These are phyloP conservation scores for Cariama cristata DNA, from an alignment of 2,113 vertebrate genomes.

Conservation along the genomic window DNA sequence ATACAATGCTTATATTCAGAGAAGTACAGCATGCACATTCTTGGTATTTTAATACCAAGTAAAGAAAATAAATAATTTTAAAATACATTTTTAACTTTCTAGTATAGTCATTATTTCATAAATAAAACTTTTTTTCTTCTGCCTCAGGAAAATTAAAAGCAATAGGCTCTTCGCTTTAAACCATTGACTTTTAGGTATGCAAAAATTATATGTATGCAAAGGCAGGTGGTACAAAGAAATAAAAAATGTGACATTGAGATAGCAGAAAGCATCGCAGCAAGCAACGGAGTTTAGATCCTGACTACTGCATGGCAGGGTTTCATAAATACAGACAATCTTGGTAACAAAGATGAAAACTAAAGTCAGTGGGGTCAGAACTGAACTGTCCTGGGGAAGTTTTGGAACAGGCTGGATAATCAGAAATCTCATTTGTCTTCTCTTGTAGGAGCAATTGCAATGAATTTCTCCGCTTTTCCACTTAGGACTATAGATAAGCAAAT, in stretches of 20 bases:
- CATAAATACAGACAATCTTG: neutral
- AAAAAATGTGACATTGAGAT: accelerated
- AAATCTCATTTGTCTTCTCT: neutral
- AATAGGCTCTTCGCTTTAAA: neutral
- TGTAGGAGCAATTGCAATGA: neutral
- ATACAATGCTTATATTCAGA: neutral
- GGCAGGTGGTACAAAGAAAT: neutral
- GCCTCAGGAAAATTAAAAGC: neutral
- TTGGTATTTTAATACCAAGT: neutral
- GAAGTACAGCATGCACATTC: neutral
- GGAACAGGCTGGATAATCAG: neutral
- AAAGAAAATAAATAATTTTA: neutral
- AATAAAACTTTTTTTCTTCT: neutral
- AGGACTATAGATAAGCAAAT: neutral
- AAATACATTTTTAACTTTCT: neutral
- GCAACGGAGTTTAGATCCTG: neutral
- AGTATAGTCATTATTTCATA: neutral
- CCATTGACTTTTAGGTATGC: no score
- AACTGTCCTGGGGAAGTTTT: neutral
- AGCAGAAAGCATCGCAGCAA: neutral
- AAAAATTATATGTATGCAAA: neutral
- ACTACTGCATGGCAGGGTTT: neutral
- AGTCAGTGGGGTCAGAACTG: neutral
- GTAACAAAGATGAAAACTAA: no score
- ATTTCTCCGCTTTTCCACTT: neutral